phyloP scores from a whole-genome alignment of 2,888 invertebrate genomes.

The Arge pagana region DNA sequence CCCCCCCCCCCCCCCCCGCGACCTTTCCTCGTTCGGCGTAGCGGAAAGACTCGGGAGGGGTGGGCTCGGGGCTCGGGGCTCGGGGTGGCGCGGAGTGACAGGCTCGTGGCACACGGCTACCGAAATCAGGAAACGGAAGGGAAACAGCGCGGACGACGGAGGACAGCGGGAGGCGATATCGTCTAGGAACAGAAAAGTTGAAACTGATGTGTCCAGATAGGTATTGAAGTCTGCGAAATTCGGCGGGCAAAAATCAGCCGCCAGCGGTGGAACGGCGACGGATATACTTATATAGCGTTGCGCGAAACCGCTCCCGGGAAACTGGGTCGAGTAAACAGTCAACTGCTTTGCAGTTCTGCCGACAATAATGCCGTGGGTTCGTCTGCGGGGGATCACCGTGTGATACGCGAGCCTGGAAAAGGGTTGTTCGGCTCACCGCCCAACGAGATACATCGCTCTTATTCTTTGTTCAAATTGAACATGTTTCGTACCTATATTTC shows the following conservation, averaged over 20 bases:
- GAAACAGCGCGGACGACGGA: slow-evolving; percentile 8
- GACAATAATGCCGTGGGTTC: too few species aligned
- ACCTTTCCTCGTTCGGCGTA: too few species aligned
- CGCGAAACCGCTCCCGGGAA: slow-evolving; percentile 34
- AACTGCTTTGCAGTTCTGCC: slow-evolving; percentile 26
- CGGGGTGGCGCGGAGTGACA: slow-evolving; percentile 49
- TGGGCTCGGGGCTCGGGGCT: slow-evolving; percentile 45
- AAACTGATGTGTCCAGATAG: slow-evolving; percentile 30
- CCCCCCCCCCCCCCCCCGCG: slow-evolving; percentile 23
- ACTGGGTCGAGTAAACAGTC: slow-evolving; percentile 39
- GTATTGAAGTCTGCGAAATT: slow-evolving; percentile 41
- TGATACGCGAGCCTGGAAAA: slow-evolving; percentile 14
- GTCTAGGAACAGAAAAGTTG: too few species aligned
- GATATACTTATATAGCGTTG: slow-evolving; percentile 26
- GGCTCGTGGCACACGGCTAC: slow-evolving; percentile 3
- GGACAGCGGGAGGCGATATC: slow-evolving; percentile 13
- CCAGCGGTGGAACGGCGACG: slow-evolving; percentile 26
- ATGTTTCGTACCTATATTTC: slow-evolving; percentile 19
- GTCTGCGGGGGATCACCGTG: too few species aligned
- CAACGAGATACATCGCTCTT: slow-evolving; percentile 8
- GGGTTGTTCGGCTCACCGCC: slow-evolving; percentile 10
- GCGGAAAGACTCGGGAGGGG: slow-evolving; percentile 37
- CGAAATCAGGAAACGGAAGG: slow-evolving; percentile 20
- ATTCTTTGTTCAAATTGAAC: slow-evolving; percentile 17
- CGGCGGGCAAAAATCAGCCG: slow-evolving; percentile 35